Evolutionary conservation across 2,888 invertebrate genomes (phyloP).

Genomic region (Nemoura dubitans): DNA sequence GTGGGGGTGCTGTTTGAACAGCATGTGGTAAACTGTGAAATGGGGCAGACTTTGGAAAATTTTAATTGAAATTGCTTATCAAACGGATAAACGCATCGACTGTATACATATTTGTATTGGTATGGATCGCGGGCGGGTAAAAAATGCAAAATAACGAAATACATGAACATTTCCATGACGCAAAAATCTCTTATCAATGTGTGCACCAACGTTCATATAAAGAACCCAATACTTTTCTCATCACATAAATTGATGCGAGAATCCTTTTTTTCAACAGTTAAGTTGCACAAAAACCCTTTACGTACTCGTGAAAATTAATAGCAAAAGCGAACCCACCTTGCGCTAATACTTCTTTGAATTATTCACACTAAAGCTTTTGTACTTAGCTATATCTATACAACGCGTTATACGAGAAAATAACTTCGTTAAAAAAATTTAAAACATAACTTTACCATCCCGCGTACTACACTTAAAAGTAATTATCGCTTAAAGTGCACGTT

Average conservation of each 20-base stretch:
- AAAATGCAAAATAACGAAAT: too few relatives aligned
- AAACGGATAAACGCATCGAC: too few relatives aligned
- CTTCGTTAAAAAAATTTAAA: not conserved
- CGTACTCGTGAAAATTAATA: not conserved
- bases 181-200: too few relatives aligned
- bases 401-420: not conserved
- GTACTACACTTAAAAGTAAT: not conserved
- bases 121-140: too few relatives aligned
- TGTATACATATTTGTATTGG: too few relatives aligned
- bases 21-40: not conserved
- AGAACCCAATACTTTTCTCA: too few relatives aligned
- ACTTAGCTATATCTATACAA: not conserved
- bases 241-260: too few relatives aligned
- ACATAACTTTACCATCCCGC: not conserved
- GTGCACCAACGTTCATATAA: too few relatives aligned
- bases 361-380: not conserved
- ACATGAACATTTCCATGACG: too few relatives aligned
- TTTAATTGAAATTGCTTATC: not conserved
- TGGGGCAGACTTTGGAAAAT: not conserved
- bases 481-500: not conserved
- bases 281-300: not conserved
- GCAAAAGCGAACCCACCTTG: not conserved
- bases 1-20: not conserved
- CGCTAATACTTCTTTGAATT: conserved; percentile 7
- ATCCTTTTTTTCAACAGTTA: not conserved